Conservation (phyloP, 2,888 invertebrate genomes). For the Tholera decimalis region DNA sequence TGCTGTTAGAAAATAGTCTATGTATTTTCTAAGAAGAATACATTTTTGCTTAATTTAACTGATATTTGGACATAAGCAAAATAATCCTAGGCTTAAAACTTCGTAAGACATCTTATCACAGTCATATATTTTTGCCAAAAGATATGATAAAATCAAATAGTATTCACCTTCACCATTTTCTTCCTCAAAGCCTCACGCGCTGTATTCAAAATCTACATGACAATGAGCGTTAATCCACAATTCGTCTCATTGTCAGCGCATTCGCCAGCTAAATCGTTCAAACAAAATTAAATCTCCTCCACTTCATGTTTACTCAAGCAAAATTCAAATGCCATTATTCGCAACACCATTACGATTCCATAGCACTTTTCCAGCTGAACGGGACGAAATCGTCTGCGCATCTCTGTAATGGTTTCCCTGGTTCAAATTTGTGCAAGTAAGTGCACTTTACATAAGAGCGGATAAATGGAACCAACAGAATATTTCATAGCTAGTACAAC, state of each 20-base stretch:
- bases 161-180: slow-evolving; percentile 12
- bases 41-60: neutral
- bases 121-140: neutral
- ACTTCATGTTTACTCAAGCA: slow-evolving; percentile 70
- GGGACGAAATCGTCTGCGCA: slow-evolving; percentile 73
- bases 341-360: slow-evolving; percentile 74
- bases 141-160: slow-evolving; percentile 11
- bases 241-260: slow-evolving; percentile 57
- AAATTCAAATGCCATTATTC: slow-evolving; percentile 72
- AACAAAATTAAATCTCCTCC: slow-evolving; percentile 60
- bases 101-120: neutral
- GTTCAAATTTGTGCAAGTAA: slow-evolving; percentile 80
- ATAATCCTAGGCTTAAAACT: neutral
- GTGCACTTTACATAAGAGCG: slow-evolving; percentile 76
- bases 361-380: slow-evolving; percentile 78
- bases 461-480: slow-evolving; percentile 81
- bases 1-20: neutral
- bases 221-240: slow-evolving; percentile 47
- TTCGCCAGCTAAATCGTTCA: slow-evolving; percentile 54
- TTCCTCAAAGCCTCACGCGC: neutral
- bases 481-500: slow-evolving; percentile 80
- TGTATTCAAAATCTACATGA: slow-evolving; percentile 38
- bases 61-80: neutral
- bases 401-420: slow-evolving; percentile 74
- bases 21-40: neutral